Evolutionary conservation across 2,888 invertebrate species (phyloP).

Genomic region (Sympetrum striolatum): DNA sequence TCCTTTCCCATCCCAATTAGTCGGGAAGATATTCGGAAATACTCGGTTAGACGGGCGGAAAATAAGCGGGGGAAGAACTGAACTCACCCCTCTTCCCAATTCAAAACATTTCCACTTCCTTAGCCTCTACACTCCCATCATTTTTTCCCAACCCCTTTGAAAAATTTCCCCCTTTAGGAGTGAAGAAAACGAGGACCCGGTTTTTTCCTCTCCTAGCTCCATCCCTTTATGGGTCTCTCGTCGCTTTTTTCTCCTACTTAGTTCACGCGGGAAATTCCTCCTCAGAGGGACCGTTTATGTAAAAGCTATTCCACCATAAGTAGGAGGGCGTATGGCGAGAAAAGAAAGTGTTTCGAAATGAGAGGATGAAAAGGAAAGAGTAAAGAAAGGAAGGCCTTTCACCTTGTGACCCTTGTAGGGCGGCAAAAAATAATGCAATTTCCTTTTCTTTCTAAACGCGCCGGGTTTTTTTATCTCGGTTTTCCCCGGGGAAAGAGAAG

Average conservation of each 20-base stretch:
- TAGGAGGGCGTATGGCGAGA: neutral
- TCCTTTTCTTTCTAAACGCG: too few species aligned
- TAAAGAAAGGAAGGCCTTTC: neutral
- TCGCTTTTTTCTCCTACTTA: neutral
- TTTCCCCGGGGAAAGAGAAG: too few species aligned
- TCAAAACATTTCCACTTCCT: neutral
- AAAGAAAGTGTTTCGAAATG: neutral
- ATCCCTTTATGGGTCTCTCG: neutral
- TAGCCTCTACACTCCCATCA: neutral
- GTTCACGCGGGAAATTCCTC: neutral
- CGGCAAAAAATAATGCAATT: too few species aligned
- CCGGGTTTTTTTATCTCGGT: too few species aligned
- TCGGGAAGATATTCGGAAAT: too few species aligned
- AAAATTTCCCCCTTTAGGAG: neutral
- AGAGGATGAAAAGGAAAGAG: neutral
- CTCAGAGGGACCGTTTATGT: neutral
- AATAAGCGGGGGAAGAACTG: neutral
- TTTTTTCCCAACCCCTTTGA: neutral
- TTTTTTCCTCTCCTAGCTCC: neutral
- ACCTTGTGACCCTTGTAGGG: neutral
- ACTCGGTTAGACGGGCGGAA: neutral
- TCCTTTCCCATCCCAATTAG: too few species aligned
- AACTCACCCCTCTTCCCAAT: neutral
- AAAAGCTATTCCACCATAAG: neutral
- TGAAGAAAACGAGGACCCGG: too few species aligned